Conservation (phyloP, 2,113 vertebrate species). For the Dermatemys mawii region DNA sequence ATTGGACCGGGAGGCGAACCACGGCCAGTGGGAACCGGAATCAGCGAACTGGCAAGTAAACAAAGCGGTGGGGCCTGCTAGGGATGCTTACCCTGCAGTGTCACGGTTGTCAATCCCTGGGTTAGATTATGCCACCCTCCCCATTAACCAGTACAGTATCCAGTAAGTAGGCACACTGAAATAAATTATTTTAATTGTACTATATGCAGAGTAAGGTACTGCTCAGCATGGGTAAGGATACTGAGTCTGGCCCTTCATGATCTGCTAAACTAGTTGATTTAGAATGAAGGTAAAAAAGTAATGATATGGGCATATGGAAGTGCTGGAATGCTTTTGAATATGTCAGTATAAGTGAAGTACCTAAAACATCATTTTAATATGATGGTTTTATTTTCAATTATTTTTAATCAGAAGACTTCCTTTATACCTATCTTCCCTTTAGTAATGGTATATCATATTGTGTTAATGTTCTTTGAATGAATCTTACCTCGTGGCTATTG, state of each 20-base stretch:
- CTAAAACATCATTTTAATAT: not conserved
- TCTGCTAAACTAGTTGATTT: not conserved
- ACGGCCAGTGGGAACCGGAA: too few species aligned
- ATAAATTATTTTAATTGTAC: not conserved
- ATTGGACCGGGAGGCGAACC: too few species aligned
- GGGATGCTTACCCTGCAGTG: too few species aligned
- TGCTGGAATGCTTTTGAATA: not conserved
- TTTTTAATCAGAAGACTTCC: not conserved
- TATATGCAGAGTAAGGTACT: not conserved
- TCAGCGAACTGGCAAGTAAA: too few species aligned
- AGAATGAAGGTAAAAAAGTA: not conserved
- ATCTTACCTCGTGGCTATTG: slow-evolving; percentile 11
- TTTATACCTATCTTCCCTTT: not conserved
- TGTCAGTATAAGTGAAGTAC: not conserved
- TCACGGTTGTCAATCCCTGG: too few species aligned
- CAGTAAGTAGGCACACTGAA: not conserved
- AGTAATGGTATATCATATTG: not conserved
- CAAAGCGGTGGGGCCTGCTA: too few species aligned
- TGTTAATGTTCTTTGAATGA: slow-evolving; percentile 13
- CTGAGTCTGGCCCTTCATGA: not conserved
- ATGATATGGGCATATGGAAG: accelerated
- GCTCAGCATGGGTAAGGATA: accelerated
- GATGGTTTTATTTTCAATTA: not conserved
- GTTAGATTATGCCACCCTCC: not conserved
- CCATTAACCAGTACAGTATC: not conserved